Evolutionary conservation across 1,140 invertebrate genomes (phyloP), one percentile per base, ranked within the genome.

Genomic region (Gryon sp.): DNA sequence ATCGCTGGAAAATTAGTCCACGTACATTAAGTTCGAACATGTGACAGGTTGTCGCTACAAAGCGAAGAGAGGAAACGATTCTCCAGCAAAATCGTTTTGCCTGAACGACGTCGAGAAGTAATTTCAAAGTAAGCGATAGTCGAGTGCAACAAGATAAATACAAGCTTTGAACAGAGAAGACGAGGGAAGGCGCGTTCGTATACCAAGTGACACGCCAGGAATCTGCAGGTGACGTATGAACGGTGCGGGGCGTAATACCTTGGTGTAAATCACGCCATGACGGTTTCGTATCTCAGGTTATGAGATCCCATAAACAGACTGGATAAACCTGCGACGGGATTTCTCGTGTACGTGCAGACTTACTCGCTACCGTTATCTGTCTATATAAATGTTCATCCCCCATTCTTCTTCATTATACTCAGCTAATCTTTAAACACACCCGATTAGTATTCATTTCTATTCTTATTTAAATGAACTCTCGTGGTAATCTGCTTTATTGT

Each of bases 191-290:
- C 24, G 38, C n/a, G n/a, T n/a, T 40, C 40, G 66, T 70, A 65
- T 30, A 73, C 40, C 32, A 24, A 57, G 66, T 70, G 72, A 73
- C 60, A 66, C 65, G 40, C 48, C 28, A 69, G 68, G 76, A 80
- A 80, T 83, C 82, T 85, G 79, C 75, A 50, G 68, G 69, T 78
- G 76, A 82, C 81, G 63, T 84, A 80, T 80, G 52, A 79, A 80
- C 65, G 73, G 74, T 77, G 50, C 78, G 53, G 70, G 70, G 70
- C 65, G 78, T 80, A 80, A 83, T 85, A 83, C 75, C 78, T 76
- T 41, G 72, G 73, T 77, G 76, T 83, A 80, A 83, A 85, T 85
- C 83, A 84, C 66, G 41, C 55, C 73, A 78, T 55, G 78, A 68
- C 69, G 70, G 53, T 81, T 80, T 78, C 63, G 79, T 81, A 82